phyloP scores from a whole-genome alignment of 2,888 invertebrate species.

The Ethmia dodecea region DNA sequence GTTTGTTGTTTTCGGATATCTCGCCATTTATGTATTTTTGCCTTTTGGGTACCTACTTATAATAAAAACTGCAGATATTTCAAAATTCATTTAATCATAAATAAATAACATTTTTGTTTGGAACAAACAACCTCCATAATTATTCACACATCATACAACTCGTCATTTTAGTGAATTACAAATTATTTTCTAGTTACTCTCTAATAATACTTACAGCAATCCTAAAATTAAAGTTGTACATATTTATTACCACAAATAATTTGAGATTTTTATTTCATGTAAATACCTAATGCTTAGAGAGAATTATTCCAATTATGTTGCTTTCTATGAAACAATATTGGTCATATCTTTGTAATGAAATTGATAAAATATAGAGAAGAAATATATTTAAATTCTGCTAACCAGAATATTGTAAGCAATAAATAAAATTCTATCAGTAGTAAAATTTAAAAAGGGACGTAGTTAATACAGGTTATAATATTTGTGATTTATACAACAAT shows the following conservation, averaged over 20 bases:
- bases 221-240: slow-evolving; percentile 72
- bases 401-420: too few species aligned
- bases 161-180: slow-evolving; percentile 68
- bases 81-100: slow-evolving; percentile 77
- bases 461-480: too few species aligned
- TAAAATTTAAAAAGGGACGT: too few species aligned
- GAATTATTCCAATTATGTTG: slow-evolving; percentile 58
- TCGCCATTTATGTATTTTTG: too few species aligned
- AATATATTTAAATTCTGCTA: too few species aligned
- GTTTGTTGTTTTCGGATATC: too few species aligned
- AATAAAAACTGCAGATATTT: slow-evolving; percentile 43
- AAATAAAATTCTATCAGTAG: too few species aligned
- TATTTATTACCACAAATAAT: slow-evolving; percentile 72
- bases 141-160: slow-evolving; percentile 73
- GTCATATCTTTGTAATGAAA: slow-evolving; percentile 41
- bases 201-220: slow-evolving; percentile 77
- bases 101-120: slow-evolving; percentile 77
- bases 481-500: too few species aligned
- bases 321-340: slow-evolving; percentile 36
- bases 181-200: slow-evolving; percentile 70
- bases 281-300: slow-evolving; percentile 71
- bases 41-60: too few species aligned
- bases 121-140: slow-evolving; percentile 75
- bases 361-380: slow-evolving; percentile 5
- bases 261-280: slow-evolving; percentile 68